Evolutionary conservation across 2,113 vertebrate genomes (phyloP).

Genomic region (Chloropsis cyanopogon): DNA sequence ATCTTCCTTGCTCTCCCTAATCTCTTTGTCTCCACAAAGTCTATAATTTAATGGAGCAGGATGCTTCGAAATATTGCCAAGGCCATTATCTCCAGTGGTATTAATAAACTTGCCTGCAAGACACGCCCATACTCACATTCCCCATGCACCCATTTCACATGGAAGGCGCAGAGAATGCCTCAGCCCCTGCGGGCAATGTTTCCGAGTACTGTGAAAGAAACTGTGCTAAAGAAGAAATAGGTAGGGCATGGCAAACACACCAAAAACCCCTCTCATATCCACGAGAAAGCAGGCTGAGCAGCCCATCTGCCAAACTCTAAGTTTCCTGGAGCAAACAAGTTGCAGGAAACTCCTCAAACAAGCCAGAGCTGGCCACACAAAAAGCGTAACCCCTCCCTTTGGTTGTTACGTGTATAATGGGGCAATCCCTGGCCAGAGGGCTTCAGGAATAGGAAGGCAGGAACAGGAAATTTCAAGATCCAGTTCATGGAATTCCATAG

Average conservation of each 20-base stretch:
- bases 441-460: background rate
- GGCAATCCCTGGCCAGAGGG: slow-evolving; percentile 45
- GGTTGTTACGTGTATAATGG: background rate
- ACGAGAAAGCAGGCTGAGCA: background rate
- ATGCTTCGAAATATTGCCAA: slow-evolving; percentile 41
- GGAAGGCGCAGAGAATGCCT: background rate
- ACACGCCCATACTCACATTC: slow-evolving; percentile 12
- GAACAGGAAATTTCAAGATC: background rate
- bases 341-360: slow-evolving; percentile 38
- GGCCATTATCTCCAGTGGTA: slow-evolving; percentile 37
- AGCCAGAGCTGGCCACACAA: slow-evolving; percentile 49
- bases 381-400: slow-evolving; percentile 7
- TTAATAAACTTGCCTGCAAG: slow-evolving; percentile 27
- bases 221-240: background rate
- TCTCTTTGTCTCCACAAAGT: slow-evolving; percentile 55
- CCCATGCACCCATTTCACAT: background rate
- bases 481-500: background rate
- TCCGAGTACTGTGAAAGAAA: background rate
- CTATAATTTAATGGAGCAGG: slow-evolving; percentile 45
- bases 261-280: background rate
- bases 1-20: slow-evolving; percentile 30
- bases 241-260: background rate
- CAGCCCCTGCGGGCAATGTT: background rate
- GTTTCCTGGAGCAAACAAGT: background rate
- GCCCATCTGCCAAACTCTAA: background rate